These are phyloP conservation scores for Mesocricetus auratus DNA, from an alignment of 2,113 vertebrate genomes.

Conservation along the genomic window DNA sequence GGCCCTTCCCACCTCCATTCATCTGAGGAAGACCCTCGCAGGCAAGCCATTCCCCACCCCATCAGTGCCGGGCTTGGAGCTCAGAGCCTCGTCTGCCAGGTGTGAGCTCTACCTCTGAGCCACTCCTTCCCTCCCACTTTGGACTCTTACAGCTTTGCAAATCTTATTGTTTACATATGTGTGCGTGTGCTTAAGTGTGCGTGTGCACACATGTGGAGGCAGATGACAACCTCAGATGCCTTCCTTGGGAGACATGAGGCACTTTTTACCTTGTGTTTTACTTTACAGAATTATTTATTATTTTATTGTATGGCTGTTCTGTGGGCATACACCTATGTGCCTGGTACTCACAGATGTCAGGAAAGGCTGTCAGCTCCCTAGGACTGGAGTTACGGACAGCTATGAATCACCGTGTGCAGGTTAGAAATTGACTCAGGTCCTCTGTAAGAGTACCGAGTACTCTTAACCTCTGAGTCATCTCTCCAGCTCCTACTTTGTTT, in stretches of 20 bases:
- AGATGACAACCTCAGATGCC: not conserved
- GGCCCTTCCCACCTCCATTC: not conserved
- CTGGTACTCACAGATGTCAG: not conserved
- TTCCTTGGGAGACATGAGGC: not conserved
- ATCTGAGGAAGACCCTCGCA: not conserved
- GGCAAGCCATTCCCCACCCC: no score
- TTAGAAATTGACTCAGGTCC: no score
- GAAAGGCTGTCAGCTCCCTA: not conserved
- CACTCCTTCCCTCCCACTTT: not conserved
- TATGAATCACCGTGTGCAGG: not conserved
- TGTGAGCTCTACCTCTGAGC: not conserved
- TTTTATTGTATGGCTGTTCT: not conserved
- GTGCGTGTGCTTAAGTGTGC: not conserved
- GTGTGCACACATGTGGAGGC: no score
- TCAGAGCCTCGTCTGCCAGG: not conserved
- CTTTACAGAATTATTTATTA: not conserved
- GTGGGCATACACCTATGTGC: no score
- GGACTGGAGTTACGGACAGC: not conserved
- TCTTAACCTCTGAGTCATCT: not conserved
- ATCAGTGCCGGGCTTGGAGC: not conserved
- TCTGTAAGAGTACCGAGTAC: not conserved
- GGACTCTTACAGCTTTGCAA: not conserved
- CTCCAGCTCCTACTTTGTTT: not conserved
- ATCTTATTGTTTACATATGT: not conserved
- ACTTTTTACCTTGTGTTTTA: no score